Conservation (phyloP, 92 coral and sea anemone genomes). For the Zoanthus gigantus region DNA sequence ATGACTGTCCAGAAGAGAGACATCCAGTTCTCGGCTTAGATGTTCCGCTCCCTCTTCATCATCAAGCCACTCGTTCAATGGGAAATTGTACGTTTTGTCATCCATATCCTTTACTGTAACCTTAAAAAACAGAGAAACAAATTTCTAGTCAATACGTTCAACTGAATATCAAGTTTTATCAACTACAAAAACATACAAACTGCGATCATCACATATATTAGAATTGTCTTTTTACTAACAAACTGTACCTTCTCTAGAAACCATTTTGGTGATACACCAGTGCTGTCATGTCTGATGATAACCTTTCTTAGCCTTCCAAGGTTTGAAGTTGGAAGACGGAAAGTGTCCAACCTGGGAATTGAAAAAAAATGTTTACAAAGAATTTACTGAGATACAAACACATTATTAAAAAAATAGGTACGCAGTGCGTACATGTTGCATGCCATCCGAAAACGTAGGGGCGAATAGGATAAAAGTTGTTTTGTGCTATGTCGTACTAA, state of each 20-base stretch:
- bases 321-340: slow-evolving; percentile 85
- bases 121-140: slow-evolving; percentile 29
- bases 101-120: slow-evolving; percentile 76
- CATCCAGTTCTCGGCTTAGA: slow-evolving; percentile 57
- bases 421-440: no score
- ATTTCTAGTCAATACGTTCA: not conserved
- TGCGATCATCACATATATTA: not conserved
- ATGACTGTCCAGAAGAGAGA: slow-evolving; percentile 45
- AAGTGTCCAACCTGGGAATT: slow-evolving; percentile 73
- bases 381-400: not conserved
- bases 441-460: no score
- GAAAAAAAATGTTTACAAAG: not conserved
- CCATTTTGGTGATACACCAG: slow-evolving; percentile 87
- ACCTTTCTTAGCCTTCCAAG: slow-evolving; percentile 76
- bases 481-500: no score
- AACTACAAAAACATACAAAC: not conserved
- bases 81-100: slow-evolving; percentile 72
- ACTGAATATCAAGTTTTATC: not conserved
- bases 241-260: slow-evolving; percentile 74
- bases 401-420: not conserved
- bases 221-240: no score
- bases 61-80: slow-evolving; percentile 79
- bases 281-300: slow-evolving; percentile 72
- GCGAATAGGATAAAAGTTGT: no score
- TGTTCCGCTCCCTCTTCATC: slow-evolving; percentile 66